Evolutionary conservation across 1,140 invertebrate species (phyloP).

Genomic region (Heliconius congener): DNA sequence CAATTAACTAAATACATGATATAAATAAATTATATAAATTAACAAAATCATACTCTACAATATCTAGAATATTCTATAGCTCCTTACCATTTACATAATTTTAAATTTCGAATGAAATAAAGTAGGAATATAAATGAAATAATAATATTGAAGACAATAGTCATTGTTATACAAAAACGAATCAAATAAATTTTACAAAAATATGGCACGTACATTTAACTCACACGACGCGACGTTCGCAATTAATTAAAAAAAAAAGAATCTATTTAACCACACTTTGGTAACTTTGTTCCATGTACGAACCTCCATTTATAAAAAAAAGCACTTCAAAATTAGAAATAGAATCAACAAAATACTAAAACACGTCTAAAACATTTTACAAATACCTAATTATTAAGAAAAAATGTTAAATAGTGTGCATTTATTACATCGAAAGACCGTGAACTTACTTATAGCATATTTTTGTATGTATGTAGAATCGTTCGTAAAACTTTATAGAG

Average conservation of each 20-base stretch:
- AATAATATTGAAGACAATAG: conserved; percentile 17
- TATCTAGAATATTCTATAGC: conserved; percentile 21
- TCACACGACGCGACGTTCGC: conserved; percentile 17
- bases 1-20: conserved; percentile 36
- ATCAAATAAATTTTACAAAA: conserved; percentile 19
- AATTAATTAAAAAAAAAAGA: conserved; percentile 25
- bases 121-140: conserved; percentile 1
- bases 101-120: background rate
- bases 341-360: conserved; percentile 34
- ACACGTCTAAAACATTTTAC: conserved; percentile 54
- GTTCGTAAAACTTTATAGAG: conserved; percentile 12
- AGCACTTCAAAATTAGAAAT: conserved; percentile 10
- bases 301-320: conserved; percentile 24
- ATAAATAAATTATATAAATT: conserved; percentile 39
- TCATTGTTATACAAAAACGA: background rate
- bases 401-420: conserved; percentile 71
- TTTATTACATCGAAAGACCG: conserved; percentile 72
- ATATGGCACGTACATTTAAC: conserved; percentile 39
- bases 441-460: conserved; percentile 52
- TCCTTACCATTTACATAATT: background rate
- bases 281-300: conserved; percentile 44
- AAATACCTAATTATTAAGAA: conserved; percentile 60
- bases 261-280: conserved; percentile 38
- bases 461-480: conserved; percentile 26
- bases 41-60: conserved; percentile 31